A percentile compares a stretch with the other conserved stretches of the same genome.
These are phyloP conservation scores for Scatophagus argus DNA, from an alignment of 2,113 vertebrate genomes.

Conservation along the genomic window DNA sequence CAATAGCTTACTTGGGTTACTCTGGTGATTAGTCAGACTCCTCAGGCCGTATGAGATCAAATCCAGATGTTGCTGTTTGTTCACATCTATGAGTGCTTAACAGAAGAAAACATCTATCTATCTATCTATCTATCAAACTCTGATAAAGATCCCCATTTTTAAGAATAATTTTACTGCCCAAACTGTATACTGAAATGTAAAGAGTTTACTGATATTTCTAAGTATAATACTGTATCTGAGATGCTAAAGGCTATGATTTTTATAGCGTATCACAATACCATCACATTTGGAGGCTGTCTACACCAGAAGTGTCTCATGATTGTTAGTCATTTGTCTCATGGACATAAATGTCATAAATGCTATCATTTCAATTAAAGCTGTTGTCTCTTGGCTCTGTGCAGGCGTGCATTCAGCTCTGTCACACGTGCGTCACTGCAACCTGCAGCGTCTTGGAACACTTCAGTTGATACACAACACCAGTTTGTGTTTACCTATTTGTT, in stretches of 20 bases:
- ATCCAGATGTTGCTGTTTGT: constrained; percentile 78
- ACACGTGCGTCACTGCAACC: constrained; percentile 30
- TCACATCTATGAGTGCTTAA: constrained; percentile 55
- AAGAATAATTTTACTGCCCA: constrained; percentile 1
- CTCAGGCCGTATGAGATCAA: constrained; percentile 69
- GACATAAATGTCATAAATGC: constrained; percentile 43
- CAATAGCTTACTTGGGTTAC: constrained; percentile 79
- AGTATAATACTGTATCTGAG: neutral
- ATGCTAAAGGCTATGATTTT: neutral
- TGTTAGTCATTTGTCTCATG: constrained; percentile 43
- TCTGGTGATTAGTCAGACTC: constrained; percentile 78
- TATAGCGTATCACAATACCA: constrained; percentile 14
- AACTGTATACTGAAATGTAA: neutral
- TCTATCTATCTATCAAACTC: constrained; percentile 1
- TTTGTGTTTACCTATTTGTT: neutral
- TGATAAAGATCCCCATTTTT: neutral
- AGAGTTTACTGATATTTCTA: neutral
- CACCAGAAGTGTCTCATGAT: constrained; percentile 24
- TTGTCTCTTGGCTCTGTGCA: constrained; percentile 20
- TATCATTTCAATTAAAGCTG: constrained; percentile 40
- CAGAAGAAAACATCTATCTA: constrained; percentile 10
- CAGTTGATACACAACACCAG: neutral
- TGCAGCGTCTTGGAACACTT: constrained; percentile 7
- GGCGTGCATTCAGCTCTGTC: neutral
- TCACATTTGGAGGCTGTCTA: constrained; percentile 10